Evolutionary conservation across 2,797 vertebrate genomes (phyloP).

Genomic region (Manis crassicaudata): DNA sequence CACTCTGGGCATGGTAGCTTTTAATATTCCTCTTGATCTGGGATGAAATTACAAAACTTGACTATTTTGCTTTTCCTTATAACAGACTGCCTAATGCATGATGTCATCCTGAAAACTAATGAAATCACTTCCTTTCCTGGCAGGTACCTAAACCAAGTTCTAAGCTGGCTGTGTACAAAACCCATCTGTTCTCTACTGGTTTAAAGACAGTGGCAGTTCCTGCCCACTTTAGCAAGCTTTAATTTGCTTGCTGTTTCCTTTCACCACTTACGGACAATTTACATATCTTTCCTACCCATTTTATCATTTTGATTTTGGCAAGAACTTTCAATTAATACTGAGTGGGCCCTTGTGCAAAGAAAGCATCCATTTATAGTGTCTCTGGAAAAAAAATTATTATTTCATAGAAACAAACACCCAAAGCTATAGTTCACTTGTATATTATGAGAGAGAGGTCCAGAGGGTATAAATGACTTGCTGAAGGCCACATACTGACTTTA

Average conservation of each 20-base stretch:
- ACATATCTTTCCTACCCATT: slow-evolving; percentile 69
- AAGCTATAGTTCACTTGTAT: slow-evolving; percentile 20
- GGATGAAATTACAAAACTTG: slow-evolving; percentile 36
- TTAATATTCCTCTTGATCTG: slow-evolving; percentile 34
- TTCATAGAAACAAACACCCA: not conserved
- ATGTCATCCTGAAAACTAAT: slow-evolving; percentile 74
- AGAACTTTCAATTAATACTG: slow-evolving; percentile 49
- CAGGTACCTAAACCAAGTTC: slow-evolving; percentile 57
- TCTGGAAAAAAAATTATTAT: slow-evolving; percentile 47
- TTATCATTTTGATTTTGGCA: slow-evolving; percentile 62
- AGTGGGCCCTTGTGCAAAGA: slow-evolving; percentile 35
- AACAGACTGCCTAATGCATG: slow-evolving; percentile 41
- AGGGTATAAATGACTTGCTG: not conserved
- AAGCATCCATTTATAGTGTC: not conserved
- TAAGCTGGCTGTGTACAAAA: slow-evolving; percentile 59
- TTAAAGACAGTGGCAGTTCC: slow-evolving; percentile 73
- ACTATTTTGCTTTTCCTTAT: slow-evolving; percentile 56
- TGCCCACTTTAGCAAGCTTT: slow-evolving; percentile 65
- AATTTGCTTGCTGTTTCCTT: slow-evolving; percentile 64
- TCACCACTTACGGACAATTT: slow-evolving; percentile 64
- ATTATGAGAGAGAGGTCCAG: not conserved
- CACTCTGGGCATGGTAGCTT: not conserved
- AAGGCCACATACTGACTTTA: not conserved
- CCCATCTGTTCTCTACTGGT: slow-evolving; percentile 64
- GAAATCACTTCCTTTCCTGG: slow-evolving; percentile 75